These are phyloP conservation scores for Brenthis ino DNA, from an alignment of 2,888 invertebrate species.

Conservation along the genomic window DNA sequence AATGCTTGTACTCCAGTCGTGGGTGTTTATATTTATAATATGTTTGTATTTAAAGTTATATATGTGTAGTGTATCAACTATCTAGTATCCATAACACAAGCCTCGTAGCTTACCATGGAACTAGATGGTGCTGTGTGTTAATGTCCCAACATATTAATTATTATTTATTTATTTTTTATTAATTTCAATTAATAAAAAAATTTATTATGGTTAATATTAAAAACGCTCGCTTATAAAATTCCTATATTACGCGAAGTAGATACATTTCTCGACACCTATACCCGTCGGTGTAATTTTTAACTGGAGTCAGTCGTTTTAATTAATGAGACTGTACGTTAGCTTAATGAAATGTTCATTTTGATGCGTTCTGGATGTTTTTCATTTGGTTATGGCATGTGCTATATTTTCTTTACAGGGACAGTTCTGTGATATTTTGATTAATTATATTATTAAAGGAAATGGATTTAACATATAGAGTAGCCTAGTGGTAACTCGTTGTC, in stretches of 20 bases:
- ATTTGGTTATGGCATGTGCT: conserved; percentile 36
- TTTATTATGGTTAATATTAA: background rate
- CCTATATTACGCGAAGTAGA: conserved; percentile 22
- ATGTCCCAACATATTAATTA: no score
- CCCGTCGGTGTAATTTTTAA: conserved; percentile 48
- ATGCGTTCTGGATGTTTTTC: conserved; percentile 45
- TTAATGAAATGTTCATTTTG: conserved; percentile 49
- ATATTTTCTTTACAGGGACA: conserved; percentile 24
- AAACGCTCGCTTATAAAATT: conserved; percentile 2
- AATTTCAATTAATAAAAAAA: no score
- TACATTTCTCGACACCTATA: conserved; percentile 44
- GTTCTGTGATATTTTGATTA: conserved; percentile 17
- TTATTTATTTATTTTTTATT: no score
- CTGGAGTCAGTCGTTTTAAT: conserved; percentile 45
- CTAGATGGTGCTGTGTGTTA: no score
- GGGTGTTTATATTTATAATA: no score
- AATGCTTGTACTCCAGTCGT: no score
- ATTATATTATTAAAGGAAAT: conserved; percentile 1
- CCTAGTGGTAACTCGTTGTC: no score
- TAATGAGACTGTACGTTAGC: conserved; percentile 46
- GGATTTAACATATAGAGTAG: no score
- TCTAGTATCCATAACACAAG: no score
- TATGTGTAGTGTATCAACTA: no score
- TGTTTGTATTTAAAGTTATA: no score
- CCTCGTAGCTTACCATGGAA: no score